Evolutionary conservation across 2,113 vertebrate species (phyloP).

Genomic region (Chrysochloris asiatica): DNA sequence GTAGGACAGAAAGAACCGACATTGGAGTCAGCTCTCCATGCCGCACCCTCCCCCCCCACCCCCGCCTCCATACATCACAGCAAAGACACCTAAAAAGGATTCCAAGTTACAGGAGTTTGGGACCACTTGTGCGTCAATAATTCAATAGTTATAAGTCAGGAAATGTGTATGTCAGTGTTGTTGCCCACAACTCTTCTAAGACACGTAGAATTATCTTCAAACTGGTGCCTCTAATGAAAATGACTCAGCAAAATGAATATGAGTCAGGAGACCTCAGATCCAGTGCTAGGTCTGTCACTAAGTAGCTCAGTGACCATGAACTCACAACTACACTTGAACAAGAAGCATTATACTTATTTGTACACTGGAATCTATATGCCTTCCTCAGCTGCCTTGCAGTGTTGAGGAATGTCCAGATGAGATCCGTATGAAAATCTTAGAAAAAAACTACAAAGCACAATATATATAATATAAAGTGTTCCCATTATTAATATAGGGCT

Average conservation of each 20-base stretch:
- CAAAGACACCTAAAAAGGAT: background rate
- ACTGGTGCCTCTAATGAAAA: background rate
- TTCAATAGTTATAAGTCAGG: too few relatives aligned
- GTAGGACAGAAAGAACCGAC: background rate
- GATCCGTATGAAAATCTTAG: background rate
- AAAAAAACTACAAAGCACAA: background rate
- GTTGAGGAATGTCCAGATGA: background rate
- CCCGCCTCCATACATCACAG: background rate
- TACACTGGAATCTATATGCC: background rate
- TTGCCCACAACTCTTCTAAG: background rate
- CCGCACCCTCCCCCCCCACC: too few relatives aligned
- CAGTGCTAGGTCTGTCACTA: background rate
- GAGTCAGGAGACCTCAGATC: background rate
- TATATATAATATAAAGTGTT: background rate
- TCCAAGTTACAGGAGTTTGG: background rate
- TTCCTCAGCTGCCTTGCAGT: background rate
- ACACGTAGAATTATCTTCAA: background rate
- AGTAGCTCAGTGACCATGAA: background rate
- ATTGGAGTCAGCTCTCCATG: too few relatives aligned
- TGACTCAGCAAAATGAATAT: background rate
- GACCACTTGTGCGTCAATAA: too few relatives aligned
- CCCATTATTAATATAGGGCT: background rate
- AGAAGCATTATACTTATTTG: background rate
- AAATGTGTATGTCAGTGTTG: background rate
- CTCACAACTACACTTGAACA: background rate